Base-by-base conservation (phyloP, 1,140 invertebrate genomes). In the Bombus turneri region DNA sequence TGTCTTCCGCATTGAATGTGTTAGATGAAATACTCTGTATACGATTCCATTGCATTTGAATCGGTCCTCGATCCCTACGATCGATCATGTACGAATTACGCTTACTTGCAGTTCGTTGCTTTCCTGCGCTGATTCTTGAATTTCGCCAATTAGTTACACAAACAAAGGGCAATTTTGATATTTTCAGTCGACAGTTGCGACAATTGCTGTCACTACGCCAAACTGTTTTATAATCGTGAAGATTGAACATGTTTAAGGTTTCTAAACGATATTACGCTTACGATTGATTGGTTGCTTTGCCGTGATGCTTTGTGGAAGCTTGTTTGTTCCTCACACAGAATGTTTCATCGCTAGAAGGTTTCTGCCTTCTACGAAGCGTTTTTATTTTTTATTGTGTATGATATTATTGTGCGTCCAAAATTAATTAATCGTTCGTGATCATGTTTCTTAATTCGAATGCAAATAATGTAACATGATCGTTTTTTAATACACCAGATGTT, bases 241-340 rank as follows among this genome's bases (percentile, higher is more conserved):
- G 28, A 25, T 31, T 41, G 10, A 39, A 37, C 12, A 34, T 37
- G 47, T 47, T 47, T 53, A 47, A 68, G 59, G 37, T 57, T 28
- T 68, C 43, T 47, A 77, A 47, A 75, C 62, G 53, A 83, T 34
- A 77, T 37, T 34, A 76, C 59, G 72, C 57, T 83, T 77, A 77
- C 53, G 59, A 66, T 66, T 75, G 31, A 82, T 76, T 74, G 31
- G 37, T 75, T 75, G 37, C 59, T 59, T 37, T 75, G 53, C 39
- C 6, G 25, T 4, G 10, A 13, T 64, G 57, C 57, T 83, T 57
- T 72, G 34, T 12, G 62, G 0, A 39, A 25, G 37, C 75, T 81
- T 41, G 12, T 73, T 81, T 59, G 28, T 73, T 39, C 37, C 68
- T 72, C 22, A 8, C 9, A 15, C 18, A 28, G 3, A 80, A 37